phyloP scores from a whole-genome alignment of 2,888 invertebrate species.

The Ariolimax columbianus region DNA sequence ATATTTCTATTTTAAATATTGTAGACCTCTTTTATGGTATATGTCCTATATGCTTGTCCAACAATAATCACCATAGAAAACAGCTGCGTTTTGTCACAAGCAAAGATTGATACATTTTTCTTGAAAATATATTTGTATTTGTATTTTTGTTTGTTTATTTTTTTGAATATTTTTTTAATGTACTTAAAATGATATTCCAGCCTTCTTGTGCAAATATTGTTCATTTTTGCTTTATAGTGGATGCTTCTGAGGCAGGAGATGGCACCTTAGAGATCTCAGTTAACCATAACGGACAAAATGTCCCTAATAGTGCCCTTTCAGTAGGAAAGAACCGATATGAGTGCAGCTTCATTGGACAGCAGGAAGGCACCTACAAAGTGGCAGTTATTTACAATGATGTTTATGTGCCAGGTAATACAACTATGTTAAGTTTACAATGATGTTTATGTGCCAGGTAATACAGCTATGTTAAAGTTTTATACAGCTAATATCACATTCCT shows the following conservation, averaged over 20 bases:
- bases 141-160: no score
- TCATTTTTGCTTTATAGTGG: constrained; percentile 81
- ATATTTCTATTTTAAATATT: no score
- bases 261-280: constrained; percentile 96
- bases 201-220: background rate
- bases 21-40: no score
- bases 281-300: constrained; percentile 91
- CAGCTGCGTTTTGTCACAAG: no score
- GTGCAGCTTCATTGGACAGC: constrained; percentile 94
- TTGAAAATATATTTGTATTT: no score
- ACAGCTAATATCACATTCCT: no score
- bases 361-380: constrained; percentile 93
- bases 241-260: constrained; percentile 97
- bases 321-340: constrained; percentile 95
- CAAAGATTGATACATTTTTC: no score
- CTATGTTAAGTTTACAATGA: constrained; percentile 80
- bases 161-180: no score
- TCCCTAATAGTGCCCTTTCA: constrained; percentile 96
- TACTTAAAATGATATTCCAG: no score
- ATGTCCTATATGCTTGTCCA: no score
- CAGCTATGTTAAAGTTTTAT: background rate
- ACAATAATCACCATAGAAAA: no score
- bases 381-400: constrained; percentile 88
- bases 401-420: constrained; percentile 79
- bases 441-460: constrained; percentile 80